Evolutionary conservation across 2,888 invertebrate species (phyloP), one percentile per base, ranked within the genome.

Genomic region (Standfussiana lucernea): DNA sequence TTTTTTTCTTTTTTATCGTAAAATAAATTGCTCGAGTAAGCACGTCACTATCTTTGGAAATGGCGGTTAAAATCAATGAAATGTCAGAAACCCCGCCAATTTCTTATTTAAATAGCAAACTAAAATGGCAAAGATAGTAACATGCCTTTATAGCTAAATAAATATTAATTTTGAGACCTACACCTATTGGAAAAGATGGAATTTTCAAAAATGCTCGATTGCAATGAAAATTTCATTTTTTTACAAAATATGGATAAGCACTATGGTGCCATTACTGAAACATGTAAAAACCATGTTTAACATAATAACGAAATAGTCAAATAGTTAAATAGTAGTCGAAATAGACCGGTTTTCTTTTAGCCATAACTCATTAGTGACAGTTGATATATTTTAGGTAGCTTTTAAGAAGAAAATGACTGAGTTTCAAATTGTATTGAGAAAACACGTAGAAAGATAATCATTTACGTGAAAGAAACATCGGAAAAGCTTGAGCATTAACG

Each of bases 331-430:
- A 92, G 93, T 96, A 96, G 96, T 89, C 87, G 89, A 95, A 95
- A 96, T 96, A 96, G 94, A 93, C 96, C 95, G 95, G 96, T 94
- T 96, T 95, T 96, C 91, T 90, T 92, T 96, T 96, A 96, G 96
- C 93, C 95, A 96, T 96, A 96, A 94, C 95, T 94, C 92, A 79
- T 93, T 96, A 96, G 95, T 92, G 90, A 94, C 96, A 95, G 95
- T 93, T 91, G 91, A 87, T 93, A 95, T 89, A 90, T 93, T 93
- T 94, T 95, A 95, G 94, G 93, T 96, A 96, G 96, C 91, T 89
- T 90, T 91, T 95, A 95, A 95, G 95, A 93, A 88, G n/a, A 79
- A 72, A 90, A 88, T 90, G 88, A 85, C 89, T 89, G 92, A 92
- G 92, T 94, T 94, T 94, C 94, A 92, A 93, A 94, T 91, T 94